Evolutionary conservation across 1,140 invertebrate genomes (phyloP), one percentile per base, ranked within the genome.

Genomic region (Andrena cerasifolii): DNA sequence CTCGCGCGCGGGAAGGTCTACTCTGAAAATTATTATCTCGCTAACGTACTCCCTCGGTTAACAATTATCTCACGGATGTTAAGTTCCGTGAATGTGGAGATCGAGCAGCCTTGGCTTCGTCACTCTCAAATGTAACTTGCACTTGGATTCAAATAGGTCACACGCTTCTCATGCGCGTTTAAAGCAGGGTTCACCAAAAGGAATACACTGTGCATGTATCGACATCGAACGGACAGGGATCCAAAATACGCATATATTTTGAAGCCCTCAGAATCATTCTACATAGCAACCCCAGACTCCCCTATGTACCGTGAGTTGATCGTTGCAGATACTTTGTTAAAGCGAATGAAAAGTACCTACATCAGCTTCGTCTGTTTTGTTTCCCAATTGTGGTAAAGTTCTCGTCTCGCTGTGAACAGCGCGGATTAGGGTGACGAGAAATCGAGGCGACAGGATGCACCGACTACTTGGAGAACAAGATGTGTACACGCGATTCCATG

Each of bases 1-100:
- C 49, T n/a, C 51, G 10, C 53, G 49, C 51, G 33, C 40, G 40
- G 36, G n/a, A 16, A 40, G 53, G 66, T 47, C 49, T 68, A 53
- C 59, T 63, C 59, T 3, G 74, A 73, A 78, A 82, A 82, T 83
- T 58, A 76, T 67, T 59, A 76, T 76, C 53, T 28, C 67, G 36
- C 65, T 61, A 77, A 65, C 45, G 45, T 70, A 51, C 58, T 24
- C 21, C 49, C 45, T 43, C 8, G 21, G 43, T 58, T 68, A 49
- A 76, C 51, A 76, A 76, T 68, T 68, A 76, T 36, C 16, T 56
- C 53, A 21, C 16, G 33, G 36, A 26, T 14, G 28, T 49, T 59
- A 7, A 59, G 18, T 21, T 31, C 31, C 68, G 31, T 14, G 43
- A 18, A 53, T 18, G 3, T 67, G 14, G 28, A 28, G 31, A 26